Evolutionary conservation across 2,888 invertebrate species (phyloP), one percentile per base, ranked within the genome.

Genomic region (Napeogenes sylphis): DNA sequence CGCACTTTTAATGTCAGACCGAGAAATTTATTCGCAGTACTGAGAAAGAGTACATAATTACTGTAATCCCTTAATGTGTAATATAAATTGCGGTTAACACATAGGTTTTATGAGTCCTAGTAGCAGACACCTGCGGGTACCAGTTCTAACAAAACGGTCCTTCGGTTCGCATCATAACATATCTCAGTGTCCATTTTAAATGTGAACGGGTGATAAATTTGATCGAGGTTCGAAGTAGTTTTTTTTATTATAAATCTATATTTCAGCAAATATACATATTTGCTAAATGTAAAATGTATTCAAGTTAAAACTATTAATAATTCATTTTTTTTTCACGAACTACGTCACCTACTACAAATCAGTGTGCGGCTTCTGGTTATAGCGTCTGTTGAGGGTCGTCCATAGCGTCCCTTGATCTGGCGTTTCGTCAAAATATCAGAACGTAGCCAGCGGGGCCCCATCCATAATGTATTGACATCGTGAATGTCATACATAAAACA

Each of bases 401-500:
- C 86, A 82, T 85, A 84, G 81, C 82, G 87, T 80, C 83, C 82
- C 74, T 72, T 76, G 83, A 81, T 83, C 79, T 83, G 82, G 80
- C 82, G 81, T 76, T 83, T 82, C 85, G 85, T 87, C 89, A 84
- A 87, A 89, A 88, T 87, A 86, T 84, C 81, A 77, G 79, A 84
- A 80, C 81, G 75, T 73, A 79, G 79, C 75, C 87, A 86, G 87
- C 88, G 81, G 87, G 84, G 76, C 74, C 75, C 86, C 87, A 90
- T 89, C 83, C 87, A 90, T 90, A 80, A 89, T 90, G 88, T 84
- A 90, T 87, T 75, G 82, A 75, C 79, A 73, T 77, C 80, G 77
- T 73, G 81, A 81, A 83, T 79, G 74, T 83, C 81, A 90, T 90
- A 86, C 87, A 90, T 90, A 85, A 90, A 85, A 88, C 89, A 90